Percentiles rank a stretch among this genome's conserved stretches.
phyloP scores from a whole-genome alignment of 2,888 invertebrate species.

The Diplolepis rosae region DNA sequence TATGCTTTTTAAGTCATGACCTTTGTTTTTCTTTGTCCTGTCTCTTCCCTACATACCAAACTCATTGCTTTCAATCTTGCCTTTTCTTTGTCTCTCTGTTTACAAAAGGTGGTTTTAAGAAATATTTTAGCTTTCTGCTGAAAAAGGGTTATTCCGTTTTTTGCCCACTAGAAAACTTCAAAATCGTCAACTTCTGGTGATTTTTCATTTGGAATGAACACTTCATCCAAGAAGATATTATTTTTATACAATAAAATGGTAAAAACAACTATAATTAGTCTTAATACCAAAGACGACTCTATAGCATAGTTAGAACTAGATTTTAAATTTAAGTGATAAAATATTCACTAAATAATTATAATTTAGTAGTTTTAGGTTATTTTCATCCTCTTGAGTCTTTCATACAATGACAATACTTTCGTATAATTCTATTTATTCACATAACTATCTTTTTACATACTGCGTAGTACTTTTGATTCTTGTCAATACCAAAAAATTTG shows the following conservation, averaged over 20 bases:
- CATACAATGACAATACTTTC: too few relatives aligned
- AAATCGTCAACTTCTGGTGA: neutral
- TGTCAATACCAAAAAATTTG: too few relatives aligned
- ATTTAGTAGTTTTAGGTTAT: too few relatives aligned
- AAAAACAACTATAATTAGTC: neutral
- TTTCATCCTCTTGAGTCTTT: too few relatives aligned
- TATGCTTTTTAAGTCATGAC: slow-evolving; percentile 32
- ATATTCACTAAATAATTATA: too few relatives aligned
- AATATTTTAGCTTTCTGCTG: neutral
- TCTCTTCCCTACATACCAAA: slow-evolving; percentile 29
- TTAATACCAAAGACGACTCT: neutral
- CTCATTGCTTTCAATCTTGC: slow-evolving; percentile 1
- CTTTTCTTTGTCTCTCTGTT: slow-evolving; percentile 21
- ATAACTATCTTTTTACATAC: too few relatives aligned
- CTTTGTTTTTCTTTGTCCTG: slow-evolving; percentile 17
- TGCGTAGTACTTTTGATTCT: too few relatives aligned
- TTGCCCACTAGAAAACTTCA: neutral
- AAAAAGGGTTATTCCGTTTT: neutral
- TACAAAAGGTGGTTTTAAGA: neutral
- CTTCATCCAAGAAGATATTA: neutral
- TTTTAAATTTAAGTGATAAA: too few relatives aligned
- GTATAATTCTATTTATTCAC: too few relatives aligned
- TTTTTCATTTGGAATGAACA: neutral
- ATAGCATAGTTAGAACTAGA: neutral
- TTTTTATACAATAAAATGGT: neutral